A percentile compares a stretch with the other conserved stretches of the same genome.
Evolutionary conservation across 2,797 vertebrate genomes (phyloP).

Genomic region (Salarias fasciatus): DNA sequence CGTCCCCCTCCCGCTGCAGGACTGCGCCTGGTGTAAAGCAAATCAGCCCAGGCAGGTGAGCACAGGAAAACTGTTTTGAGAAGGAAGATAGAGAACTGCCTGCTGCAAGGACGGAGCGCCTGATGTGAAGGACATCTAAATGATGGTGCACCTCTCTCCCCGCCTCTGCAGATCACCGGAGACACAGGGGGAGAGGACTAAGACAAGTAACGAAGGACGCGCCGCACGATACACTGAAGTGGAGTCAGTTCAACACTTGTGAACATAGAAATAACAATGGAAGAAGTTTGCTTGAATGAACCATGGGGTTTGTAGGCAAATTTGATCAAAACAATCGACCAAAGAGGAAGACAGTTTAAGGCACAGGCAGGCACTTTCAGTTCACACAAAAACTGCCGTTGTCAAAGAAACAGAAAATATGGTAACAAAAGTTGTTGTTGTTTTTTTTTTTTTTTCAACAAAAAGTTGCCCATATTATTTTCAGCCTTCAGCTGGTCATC

Average conservation of each 20-base stretch:
- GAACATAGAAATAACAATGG: constrained; percentile 16
- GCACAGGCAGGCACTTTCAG: background rate
- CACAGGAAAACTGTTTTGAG: constrained; percentile 39
- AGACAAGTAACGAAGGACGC: constrained; percentile 59
- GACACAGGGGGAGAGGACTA: constrained; percentile 37
- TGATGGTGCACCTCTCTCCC: constrained; percentile 40
- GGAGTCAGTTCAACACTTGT: constrained; percentile 30
- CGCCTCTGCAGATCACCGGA: constrained; percentile 53
- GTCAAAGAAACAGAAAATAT: background rate
- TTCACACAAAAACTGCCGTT: background rate
- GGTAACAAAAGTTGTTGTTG: too few relatives aligned
- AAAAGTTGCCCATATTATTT: constrained; percentile 2
- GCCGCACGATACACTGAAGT: constrained; percentile 46
- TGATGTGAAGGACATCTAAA: constrained; percentile 70
- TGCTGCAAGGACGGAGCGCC: constrained; percentile 67
- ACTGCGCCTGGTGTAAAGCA: constrained; percentile 31
- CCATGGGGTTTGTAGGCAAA: constrained; percentile 12
- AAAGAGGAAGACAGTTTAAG: constrained; percentile 29
- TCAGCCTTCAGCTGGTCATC: too few relatives aligned
- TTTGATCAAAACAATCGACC: constrained; percentile 1
- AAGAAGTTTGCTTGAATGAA: constrained; percentile 30
- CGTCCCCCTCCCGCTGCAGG: constrained; percentile 42
- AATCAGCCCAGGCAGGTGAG: constrained; percentile 32
- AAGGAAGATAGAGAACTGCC: constrained; percentile 52
- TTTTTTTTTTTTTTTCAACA: too few relatives aligned